A percentile compares a stretch with the other conserved stretches of the same genome.
These are phyloP conservation scores for Psococerastis gibbosa DNA, from an alignment of 2,888 invertebrate species.

Conservation along the genomic window DNA sequence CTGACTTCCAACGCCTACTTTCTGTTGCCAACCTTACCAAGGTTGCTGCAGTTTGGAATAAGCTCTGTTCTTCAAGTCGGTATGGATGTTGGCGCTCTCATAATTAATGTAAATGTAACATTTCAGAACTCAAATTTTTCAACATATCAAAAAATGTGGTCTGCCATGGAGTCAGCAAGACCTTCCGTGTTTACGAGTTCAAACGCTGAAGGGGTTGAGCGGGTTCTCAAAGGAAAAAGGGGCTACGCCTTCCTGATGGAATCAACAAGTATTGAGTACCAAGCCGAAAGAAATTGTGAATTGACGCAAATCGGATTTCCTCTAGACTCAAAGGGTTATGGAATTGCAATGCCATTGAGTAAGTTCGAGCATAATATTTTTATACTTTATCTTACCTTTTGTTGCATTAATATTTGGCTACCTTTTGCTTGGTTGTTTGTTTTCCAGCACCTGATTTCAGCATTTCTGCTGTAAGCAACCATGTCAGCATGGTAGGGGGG, in stretches of 20 bases:
- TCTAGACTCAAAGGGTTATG: slow-evolving; percentile 88
- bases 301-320: slow-evolving; percentile 81
- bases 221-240: slow-evolving; percentile 66
- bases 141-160: slow-evolving; percentile 91
- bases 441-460: too few relatives aligned
- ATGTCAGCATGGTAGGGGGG: too few relatives aligned
- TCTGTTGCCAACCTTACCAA: background rate
- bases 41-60: too few relatives aligned
- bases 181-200: slow-evolving; percentile 72
- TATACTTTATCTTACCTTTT: background rate
- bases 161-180: slow-evolving; percentile 75
- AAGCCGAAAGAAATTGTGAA: slow-evolving; percentile 74
- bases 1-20: background rate
- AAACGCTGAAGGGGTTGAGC: slow-evolving; percentile 78
- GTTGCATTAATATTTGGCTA: too few relatives aligned
- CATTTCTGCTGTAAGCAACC: too few relatives aligned
- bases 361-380: slow-evolving; percentile 25
- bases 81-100: too few relatives aligned
- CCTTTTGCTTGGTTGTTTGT: too few relatives aligned
- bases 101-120: too few relatives aligned
- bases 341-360: slow-evolving; percentile 88
- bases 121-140: slow-evolving; percentile 80
- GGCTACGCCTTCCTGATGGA: slow-evolving; percentile 96
- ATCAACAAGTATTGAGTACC: slow-evolving; percentile 90
- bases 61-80: slow-evolving; percentile 7